Evolutionary conservation across 2,888 invertebrate species (phyloP).

Genomic region (Reticulitermes lucifugus): DNA sequence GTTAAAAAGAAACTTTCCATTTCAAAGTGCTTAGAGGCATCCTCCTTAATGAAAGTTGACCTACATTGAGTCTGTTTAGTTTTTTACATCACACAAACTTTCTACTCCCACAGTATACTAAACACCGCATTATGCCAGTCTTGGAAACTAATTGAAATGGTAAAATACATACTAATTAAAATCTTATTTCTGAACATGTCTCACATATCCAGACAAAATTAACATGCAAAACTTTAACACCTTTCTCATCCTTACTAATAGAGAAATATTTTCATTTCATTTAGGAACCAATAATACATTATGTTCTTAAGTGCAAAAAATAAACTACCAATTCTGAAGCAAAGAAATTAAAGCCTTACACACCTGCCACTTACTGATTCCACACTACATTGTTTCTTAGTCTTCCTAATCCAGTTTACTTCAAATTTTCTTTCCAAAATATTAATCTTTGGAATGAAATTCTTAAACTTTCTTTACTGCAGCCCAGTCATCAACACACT

Average conservation of each 20-base stretch:
- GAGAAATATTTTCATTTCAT: conserved; percentile 9
- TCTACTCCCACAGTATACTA: not conserved
- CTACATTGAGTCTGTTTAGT: conserved; percentile 16
- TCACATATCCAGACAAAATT: not conserved
- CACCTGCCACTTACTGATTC: not conserved
- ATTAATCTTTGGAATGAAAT: not conserved
- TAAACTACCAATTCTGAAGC: not conserved
- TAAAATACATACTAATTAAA: not conserved
- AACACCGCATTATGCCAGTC: not conserved
- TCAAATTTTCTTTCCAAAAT: not conserved
- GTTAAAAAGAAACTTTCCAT: conserved; percentile 19
- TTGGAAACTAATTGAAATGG: not conserved
- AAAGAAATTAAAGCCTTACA: not conserved
- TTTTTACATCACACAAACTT: not conserved
- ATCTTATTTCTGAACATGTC: not conserved
- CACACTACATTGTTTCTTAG: not conserved
- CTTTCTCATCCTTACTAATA: not conserved
- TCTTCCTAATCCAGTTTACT: not conserved
- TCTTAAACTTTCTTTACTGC: not conserved
- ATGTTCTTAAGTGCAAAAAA: not conserved
- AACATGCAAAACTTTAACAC: not conserved
- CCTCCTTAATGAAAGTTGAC: not conserved
- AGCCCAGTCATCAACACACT: not conserved
- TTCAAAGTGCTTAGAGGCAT: not conserved
- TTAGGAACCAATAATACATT: not conserved